Percentiles rank a stretch among this genome's conserved stretches.
Conservation (phyloP, 2,113 vertebrate species). For the Oenanthe oenanthe region DNA sequence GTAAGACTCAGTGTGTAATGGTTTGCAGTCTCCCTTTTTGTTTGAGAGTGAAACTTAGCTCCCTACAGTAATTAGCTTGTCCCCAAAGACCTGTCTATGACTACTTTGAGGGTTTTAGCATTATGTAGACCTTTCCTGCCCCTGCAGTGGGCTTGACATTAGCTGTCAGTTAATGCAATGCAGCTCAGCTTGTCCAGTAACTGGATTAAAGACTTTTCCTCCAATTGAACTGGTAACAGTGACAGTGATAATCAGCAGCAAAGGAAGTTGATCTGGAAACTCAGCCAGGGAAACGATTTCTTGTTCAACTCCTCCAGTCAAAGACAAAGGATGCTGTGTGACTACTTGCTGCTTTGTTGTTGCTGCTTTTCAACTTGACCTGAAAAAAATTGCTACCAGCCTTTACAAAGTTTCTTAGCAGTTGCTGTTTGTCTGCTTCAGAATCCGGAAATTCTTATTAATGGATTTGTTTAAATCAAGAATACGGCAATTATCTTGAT, state of each 20-base stretch:
- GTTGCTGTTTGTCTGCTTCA: conserved; percentile 44
- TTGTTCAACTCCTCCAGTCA: neutral
- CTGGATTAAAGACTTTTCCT: conserved; percentile 45
- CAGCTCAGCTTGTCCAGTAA: conserved; percentile 29
- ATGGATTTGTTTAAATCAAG: conserved; percentile 65
- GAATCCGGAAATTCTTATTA: conserved; percentile 50
- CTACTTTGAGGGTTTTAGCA: neutral
- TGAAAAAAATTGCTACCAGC: conserved; percentile 42
- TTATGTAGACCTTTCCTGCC: neutral
- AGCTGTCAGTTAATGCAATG: conserved; percentile 19
- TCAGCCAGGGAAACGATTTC: neutral
- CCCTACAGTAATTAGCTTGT: conserved; percentile 27
- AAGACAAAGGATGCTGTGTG: conserved; percentile 39
- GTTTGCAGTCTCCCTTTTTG: neutral
- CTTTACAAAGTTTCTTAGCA: conserved; percentile 37
- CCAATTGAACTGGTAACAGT: neutral
- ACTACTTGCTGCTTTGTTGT: conserved; percentile 1
- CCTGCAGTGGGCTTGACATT: conserved; percentile 35
- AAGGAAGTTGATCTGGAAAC: conserved; percentile 17
- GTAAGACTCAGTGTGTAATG: neutral
- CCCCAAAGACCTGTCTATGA: neutral
- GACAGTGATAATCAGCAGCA: conserved; percentile 22
- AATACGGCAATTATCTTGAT: conserved; percentile 71
- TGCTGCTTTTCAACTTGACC: conserved; percentile 23
- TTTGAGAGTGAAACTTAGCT: neutral